Percentiles rank a stretch among this genome's conserved stretches.
Conservation (phyloP, 2,113 vertebrate genomes). For the Chaenocephalus aceratus region DNA sequence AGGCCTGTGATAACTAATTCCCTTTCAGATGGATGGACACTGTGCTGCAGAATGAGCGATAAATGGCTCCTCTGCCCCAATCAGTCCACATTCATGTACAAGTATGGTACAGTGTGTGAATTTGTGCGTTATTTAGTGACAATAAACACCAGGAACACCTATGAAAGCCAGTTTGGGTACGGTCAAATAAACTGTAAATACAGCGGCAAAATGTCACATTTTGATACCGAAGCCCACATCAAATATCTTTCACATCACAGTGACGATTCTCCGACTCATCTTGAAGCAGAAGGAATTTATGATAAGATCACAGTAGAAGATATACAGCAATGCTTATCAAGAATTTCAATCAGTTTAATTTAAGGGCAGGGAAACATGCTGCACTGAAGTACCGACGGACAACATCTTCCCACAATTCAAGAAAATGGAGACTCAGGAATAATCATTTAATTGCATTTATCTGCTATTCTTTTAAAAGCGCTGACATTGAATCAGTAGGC, state of each 20-base stretch:
- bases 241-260: slow-evolving; percentile 64
- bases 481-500: not conserved
- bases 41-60: slow-evolving; percentile 63
- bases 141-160: slow-evolving; percentile 37
- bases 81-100: slow-evolving; percentile 57
- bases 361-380: slow-evolving; percentile 44
- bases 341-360: slow-evolving; percentile 70
- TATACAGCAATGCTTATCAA: slow-evolving; percentile 61
- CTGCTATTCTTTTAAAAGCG: slow-evolving; percentile 58
- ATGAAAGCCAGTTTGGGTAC: slow-evolving; percentile 20
- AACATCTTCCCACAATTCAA: slow-evolving; percentile 23
- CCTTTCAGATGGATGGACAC: slow-evolving; percentile 66
- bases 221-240: slow-evolving; percentile 58
- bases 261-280: slow-evolving; percentile 52
- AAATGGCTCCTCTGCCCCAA: slow-evolving; percentile 61
- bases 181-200: slow-evolving; percentile 55
- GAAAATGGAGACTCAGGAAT: slow-evolving; percentile 65
- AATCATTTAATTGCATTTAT: slow-evolving; percentile 86
- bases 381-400: slow-evolving; percentile 34
- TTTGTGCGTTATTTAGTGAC: slow-evolving; percentile 22
- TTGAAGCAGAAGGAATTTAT: slow-evolving; percentile 60
- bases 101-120: slow-evolving; percentile 26
- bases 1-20: slow-evolving; percentile 77
- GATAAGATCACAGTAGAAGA: slow-evolving; percentile 63
- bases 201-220: slow-evolving; percentile 69